These are phyloP conservation scores for Erinaceus europaeus DNA, from an alignment of 2,113 vertebrate species.

Conservation along the genomic window DNA sequence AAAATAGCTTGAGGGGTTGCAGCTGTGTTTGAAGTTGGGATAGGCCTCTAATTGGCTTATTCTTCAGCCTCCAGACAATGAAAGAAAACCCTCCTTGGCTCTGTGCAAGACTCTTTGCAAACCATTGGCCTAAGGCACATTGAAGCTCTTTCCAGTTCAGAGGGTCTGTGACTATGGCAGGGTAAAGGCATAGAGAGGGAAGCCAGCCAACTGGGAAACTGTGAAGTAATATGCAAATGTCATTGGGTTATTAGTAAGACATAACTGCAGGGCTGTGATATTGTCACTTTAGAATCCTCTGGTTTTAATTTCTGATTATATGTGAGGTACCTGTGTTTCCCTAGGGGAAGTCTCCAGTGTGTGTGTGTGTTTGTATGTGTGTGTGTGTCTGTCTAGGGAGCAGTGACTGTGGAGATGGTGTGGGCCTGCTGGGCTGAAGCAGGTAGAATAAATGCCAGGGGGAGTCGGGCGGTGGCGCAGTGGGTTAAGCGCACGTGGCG, in stretches of 20 bases:
- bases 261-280: neutral
- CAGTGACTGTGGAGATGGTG: neutral
- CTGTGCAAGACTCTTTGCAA: neutral
- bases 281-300: slow-evolving; percentile 16
- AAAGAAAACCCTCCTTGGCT: neutral
- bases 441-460: slow-evolving; percentile 53
- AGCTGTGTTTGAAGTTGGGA: neutral
- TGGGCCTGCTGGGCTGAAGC: neutral
- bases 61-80: neutral
- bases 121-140: neutral
- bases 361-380: neutral
- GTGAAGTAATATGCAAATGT: neutral
- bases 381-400: too few species aligned
- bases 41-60: neutral
- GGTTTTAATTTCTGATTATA: slow-evolving; percentile 21
- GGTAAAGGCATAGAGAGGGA: neutral
- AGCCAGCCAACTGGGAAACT: neutral
- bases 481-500: too few species aligned
- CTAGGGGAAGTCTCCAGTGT: neutral
- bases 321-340: neutral
- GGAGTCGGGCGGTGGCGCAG: too few species aligned
- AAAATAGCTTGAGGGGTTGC: neutral
- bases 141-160: neutral
- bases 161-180: slow-evolving; percentile 1
- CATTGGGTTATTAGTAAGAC: slow-evolving; percentile 13